phyloP scores from a whole-genome alignment of 2,888 invertebrate species.

The Troides oblongomaculatus region DNA sequence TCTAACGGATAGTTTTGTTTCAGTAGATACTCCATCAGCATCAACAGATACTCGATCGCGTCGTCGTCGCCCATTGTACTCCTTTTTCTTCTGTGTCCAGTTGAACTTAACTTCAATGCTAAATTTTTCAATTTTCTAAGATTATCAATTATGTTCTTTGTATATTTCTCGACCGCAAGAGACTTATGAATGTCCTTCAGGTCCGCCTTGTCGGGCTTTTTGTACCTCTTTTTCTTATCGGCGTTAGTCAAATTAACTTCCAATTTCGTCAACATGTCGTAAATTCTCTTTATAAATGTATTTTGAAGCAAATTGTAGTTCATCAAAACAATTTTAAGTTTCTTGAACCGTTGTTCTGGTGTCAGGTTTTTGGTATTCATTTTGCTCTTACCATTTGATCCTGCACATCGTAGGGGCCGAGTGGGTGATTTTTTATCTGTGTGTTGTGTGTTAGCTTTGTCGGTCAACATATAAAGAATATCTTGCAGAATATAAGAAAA shows the following conservation, averaged over 20 bases:
- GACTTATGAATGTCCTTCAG: conserved; percentile 24
- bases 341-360: conserved; percentile 40
- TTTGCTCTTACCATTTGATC: conserved; percentile 23
- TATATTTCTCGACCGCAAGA: conserved; percentile 45
- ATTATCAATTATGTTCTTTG: conserved; percentile 56
- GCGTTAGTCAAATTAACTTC: conserved; percentile 34
- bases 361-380: conserved; percentile 17
- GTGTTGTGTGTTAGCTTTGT: conserved; percentile 24
- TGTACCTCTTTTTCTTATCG: conserved; percentile 11
- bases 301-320: conserved; percentile 60
- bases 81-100: conserved; percentile 46
- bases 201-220: conserved; percentile 11
- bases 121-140: conserved; percentile 56
- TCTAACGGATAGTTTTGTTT: conserved; percentile 51
- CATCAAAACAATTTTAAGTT: conserved; percentile 47
- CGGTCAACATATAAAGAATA: conserved; percentile 47
- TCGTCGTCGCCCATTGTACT: conserved; percentile 44
- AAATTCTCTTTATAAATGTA: conserved; percentile 56
- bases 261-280: conserved; percentile 44
- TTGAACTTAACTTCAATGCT: conserved; percentile 46
- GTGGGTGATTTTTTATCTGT: conserved; percentile 16
- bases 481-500: conserved; percentile 57
- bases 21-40: conserved; percentile 63
- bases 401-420: conserved; percentile 27
- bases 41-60: conserved; percentile 58